Base-by-base conservation (phyloP, 1,140 invertebrate species). In the Drosophila sp. region DNA sequence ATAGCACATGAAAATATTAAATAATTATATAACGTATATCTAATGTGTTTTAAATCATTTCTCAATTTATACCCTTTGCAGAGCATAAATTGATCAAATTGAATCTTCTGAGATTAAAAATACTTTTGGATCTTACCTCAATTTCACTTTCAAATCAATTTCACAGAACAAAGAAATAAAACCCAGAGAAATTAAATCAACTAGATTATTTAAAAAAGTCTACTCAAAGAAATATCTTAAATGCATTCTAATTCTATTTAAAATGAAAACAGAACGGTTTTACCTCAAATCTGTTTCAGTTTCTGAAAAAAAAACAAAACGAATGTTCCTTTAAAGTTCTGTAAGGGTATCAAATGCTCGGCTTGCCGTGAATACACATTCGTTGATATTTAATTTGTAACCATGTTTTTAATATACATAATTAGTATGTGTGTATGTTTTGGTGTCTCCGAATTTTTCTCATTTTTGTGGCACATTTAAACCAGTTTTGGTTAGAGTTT, bases 401-500 rank as follows among this genome's bases (percentile, higher is more conserved):
- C 45, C 21, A 51, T 53, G 8, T 65, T 65, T 64, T 13, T 13
- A 38, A 46, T 18, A 54, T 64, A n/a, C 8, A 54, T 53, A 56
- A 61, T 29, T 62, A 27, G 21, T 32, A 61, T 41, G 43, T 51
- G 25, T 51, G 36, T 36, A 64, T 69, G 11, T 61, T 51, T 63
- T 70, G 48, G 40, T 7, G 18, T 46, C 54, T 62, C 38, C 16
- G n/a, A 40, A 53, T 74, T 76, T 16, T 58, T 80, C 74, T 61
- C 46, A 46, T 41, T 71, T 62, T 59, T 59, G 14, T 46, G 56
- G 51, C 64, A 48, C 51, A 64, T 48, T 73, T 53, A 57, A 71
- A 74, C 73, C 77, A 57, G 36, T 70, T 79, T 83, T 78, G 65
- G 74, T 83, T 83, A 25, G 41, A 40, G 53, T 58, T 67, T 76